Base-by-base conservation (phyloP, 1,140 invertebrate species). In the Adoxophyes honmai region DNA sequence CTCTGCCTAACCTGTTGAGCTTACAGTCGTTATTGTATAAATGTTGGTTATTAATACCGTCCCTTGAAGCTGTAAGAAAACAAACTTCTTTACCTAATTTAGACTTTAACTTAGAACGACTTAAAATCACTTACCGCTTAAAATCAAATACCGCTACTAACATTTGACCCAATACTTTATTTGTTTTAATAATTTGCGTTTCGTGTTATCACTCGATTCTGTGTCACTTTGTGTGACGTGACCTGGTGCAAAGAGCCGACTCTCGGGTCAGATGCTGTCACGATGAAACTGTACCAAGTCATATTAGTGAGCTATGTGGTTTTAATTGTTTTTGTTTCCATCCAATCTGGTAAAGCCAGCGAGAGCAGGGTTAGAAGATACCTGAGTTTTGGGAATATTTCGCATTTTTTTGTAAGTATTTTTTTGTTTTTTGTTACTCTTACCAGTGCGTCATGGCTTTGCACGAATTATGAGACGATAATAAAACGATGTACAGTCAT, bases 321-420 rank as follows among this genome's bases (percentile, higher is more conserved):
- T 58, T 59, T 81, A 9, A 48, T 80, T 36, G 37, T 70, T 0
- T 79, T 75, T 42, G 16, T 79, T 1, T 42, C 72, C 7, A 64
- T 80, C 10, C 65, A 75, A 18, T 59, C 60, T 2, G 58, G 75
- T 48, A 75, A 81, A 18, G 79, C 65, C 4, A 51, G 56, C 10
- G 60, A 72, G 13, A 59, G 67, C 10, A 72, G 77, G 11, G 61
- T 66, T 11, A 80, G 48, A 37, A 65, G 82, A 61, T 81, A 73
- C 48, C 61, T 86, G 16, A 60, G 63, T 6, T 83, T 86, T 48
- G 68, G 60, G 16, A 86, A 86, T 65, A 69, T 77, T 44, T 64
- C 83, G 8, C 72, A 65, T 60, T 83, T 81, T 55, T 86, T 86
- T 38, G 82, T 86, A 62, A 81, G 79, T 83, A 70, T 60, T 7